Base-by-base conservation (phyloP, 2,888 invertebrate genomes). In the Agrotis ipsilon region DNA sequence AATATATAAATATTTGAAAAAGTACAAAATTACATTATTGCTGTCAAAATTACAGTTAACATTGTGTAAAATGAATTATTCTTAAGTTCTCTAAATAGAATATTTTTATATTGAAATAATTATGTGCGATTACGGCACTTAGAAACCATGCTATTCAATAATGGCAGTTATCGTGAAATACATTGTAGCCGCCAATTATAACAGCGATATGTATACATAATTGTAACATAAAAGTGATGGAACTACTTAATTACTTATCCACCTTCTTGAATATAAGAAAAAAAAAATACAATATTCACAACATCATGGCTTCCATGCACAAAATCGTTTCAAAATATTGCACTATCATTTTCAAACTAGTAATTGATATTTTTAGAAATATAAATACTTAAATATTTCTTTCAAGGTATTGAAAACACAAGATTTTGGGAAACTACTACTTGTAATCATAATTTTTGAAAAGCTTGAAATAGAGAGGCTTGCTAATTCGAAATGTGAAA, bases 121-220 rank as follows among this genome's bases (percentile, higher is more conserved):
- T 19, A 45, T 21, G 13, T 71, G 32, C 14, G 14, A n/a, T n/a
- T 39, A n/a, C n/a, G 19, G 0, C n/a, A 3, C 32, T 18, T 21
- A 60, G 19, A 55, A 32, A 55, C 13, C 16, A 13, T 14, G 0
- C 19, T 39, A 43, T 39, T 21, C n/a, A 6, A 19, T 48, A 54
- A 27, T 63, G 45, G 39, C 51, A 51, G 57, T 48, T 45, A 19
- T 46, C 18, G 14, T 54, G 5, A 13, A 49, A 49, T 49, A 60
- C 59, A 57, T 55, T 61, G 52, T 2, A 18, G 18, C 19, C 18
- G 39, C 60, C 45, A 66, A 39, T 73, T 24, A 46, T 46, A 46
- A 39, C 45, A 73, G 39, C 21, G 3, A 66, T 67, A 51, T 74
- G 74, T 61, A 45, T n/a, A n/a, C n/a, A n/a, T 61, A 60, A 48